Evolutionary conservation across 2,113 vertebrate genomes (phyloP), one percentile per base, ranked within the genome.

Genomic region (Turnix velox): DNA sequence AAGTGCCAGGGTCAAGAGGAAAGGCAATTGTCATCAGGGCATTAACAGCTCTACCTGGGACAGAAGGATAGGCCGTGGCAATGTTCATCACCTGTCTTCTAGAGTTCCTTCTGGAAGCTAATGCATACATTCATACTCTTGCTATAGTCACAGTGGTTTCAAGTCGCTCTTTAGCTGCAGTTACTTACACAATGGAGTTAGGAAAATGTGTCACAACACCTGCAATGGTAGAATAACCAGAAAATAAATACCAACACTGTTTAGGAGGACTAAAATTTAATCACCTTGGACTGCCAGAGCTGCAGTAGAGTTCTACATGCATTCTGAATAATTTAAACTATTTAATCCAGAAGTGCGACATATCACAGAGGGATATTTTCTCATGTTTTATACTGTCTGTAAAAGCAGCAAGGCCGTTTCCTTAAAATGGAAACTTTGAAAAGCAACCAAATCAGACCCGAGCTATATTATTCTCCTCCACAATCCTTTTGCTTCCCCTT

Each of bases 261-360:
- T 89, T 14, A 83, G 89, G 52, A 86, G 68, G 76, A 54, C 40
- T 76, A 87, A 86, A 94, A 91, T 86, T 33, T 63, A 94, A 79
- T 33, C 59, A 77, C 16, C 40, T 78, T 3, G 22, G 54, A 87
- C 71, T 55, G 75, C 66, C 33, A 43, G 83, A 68, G 58, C 42
- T 90, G 45, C 84, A 71, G 55, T 3, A 1, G 40, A 59, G 18
- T 54, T 69, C 58, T 52, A 65, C 66, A 67, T 3, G 18, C 31
- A 55, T 22, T 43, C 24, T n/a, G 66, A 75, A 63, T 54, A 65
- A 55, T 62, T 42, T 87, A 39, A 94, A 68, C 23, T 43, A 49
- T 82, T 77, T 79, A 55, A 74, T 82, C 84, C 66, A 54, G 39
- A 84, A 62, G 69, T n/a, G 82, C 55, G 62, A 74, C 74, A 59